A percentile compares a stretch with the other conserved stretches of the same genome.
Conservation (phyloP, 2,797 vertebrate genomes). For the Tapirus indicus region DNA sequence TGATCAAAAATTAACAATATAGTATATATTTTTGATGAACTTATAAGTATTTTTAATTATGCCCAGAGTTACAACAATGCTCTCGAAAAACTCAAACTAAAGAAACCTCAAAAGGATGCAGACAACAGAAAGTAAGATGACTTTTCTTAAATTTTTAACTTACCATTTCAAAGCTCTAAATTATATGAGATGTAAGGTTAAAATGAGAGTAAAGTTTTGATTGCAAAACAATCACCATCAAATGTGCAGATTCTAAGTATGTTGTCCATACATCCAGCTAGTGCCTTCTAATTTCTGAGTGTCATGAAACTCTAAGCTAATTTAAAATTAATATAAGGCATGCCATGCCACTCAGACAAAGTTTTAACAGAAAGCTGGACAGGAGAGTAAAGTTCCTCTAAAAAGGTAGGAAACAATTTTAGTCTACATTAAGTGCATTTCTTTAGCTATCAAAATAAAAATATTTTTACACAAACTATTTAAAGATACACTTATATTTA, state of each 20-base stretch:
- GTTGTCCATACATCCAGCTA: neutral
- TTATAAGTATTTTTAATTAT: conserved; percentile 68
- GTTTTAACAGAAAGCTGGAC: neutral
- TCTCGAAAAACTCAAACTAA: conserved; percentile 86
- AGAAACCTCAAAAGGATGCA: conserved; percentile 76
- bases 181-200: neutral
- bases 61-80: conserved; percentile 80
- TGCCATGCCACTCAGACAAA: neutral
- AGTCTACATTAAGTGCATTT: neutral
- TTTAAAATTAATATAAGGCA: neutral
- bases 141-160: conserved; percentile 42
- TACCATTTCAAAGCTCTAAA: conserved; percentile 42
- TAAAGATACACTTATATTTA: neutral
- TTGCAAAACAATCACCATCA: neutral
- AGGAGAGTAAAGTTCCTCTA: neutral
- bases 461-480: conserved; percentile 41
- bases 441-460: conserved; percentile 56
- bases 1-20: conserved; percentile 5
- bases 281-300: neutral
- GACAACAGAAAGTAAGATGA: conserved; percentile 79
- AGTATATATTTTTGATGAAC: neutral
- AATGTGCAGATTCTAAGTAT: neutral
- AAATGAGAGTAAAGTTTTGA: neutral
- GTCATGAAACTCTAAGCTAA: conserved; percentile 16
- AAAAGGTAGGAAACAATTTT: neutral